Evolutionary conservation across 1,140 invertebrate genomes (phyloP).

Genomic region (Scaptomyza pallida): DNA sequence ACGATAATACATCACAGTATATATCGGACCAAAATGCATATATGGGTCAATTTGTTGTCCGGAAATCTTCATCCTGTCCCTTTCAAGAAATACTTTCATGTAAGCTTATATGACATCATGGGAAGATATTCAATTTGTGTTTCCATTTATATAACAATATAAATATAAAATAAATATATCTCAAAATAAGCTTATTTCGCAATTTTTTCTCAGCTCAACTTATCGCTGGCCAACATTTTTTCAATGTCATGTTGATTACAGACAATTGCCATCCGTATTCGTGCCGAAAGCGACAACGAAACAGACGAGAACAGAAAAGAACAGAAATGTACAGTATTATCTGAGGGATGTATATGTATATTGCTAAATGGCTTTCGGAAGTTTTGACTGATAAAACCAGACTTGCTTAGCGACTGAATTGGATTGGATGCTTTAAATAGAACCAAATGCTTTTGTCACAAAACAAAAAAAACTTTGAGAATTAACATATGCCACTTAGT

Average conservation of each 20-base stretch:
- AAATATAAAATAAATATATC: too few relatives aligned
- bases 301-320: slow-evolving; percentile 17
- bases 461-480: slow-evolving; percentile 35
- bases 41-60: neutral
- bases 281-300: slow-evolving; percentile 8
- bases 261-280: slow-evolving; percentile 27
- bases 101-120: slow-evolving; percentile 22
- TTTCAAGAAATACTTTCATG: neutral
- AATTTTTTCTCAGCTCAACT: slow-evolving; percentile 37
- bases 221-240: slow-evolving; percentile 35
- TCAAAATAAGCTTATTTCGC: slow-evolving; percentile 34
- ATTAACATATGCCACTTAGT: slow-evolving; percentile 28
- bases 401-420: slow-evolving; percentile 4
- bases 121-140: slow-evolving; percentile 2
- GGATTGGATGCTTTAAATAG: slow-evolving; percentile 33
- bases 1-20: neutral
- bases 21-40: neutral
- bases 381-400: slow-evolving; percentile 39
- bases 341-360: slow-evolving; percentile 7
- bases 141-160: neutral
- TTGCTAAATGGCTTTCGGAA: slow-evolving; percentile 45
- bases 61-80: slow-evolving; percentile 19
- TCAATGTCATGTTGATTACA: slow-evolving; percentile 58
- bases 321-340: slow-evolving; percentile 14
- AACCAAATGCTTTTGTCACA: slow-evolving; percentile 34